A percentile compares a stretch with the other conserved stretches of the same genome.
Evolutionary conservation across 2,888 invertebrate species (phyloP).

Genomic region (Microctonus aethiopoides): DNA sequence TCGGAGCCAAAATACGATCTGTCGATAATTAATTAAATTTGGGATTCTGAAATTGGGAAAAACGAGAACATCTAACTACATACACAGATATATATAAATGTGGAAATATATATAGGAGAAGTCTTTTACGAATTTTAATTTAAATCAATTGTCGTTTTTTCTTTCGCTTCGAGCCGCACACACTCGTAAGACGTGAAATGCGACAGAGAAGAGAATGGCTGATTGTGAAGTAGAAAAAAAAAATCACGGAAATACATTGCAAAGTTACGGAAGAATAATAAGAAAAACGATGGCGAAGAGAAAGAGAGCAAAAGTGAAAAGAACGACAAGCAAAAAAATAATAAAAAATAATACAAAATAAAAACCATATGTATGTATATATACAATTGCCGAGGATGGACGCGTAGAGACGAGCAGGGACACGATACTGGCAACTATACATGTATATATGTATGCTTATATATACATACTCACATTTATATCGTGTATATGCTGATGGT

Average conservation of each 20-base stretch:
- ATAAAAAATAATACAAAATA: neutral
- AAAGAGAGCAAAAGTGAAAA: slow-evolving; percentile 19
- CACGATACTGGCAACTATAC: neutral
- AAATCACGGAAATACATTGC: slow-evolving; percentile 7
- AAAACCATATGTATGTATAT: neutral
- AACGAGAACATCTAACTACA: neutral
- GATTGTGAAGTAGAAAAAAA: slow-evolving; percentile 6
- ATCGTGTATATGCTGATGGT: slow-evolving; percentile 27
- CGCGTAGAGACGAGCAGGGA: neutral
- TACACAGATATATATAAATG: neutral
- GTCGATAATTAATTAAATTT: slow-evolving; percentile 36
- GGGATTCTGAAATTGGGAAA: slow-evolving; percentile 28
- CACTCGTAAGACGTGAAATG: neutral
- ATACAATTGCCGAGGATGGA: neutral
- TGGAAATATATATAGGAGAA: neutral
- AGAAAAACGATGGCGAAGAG: slow-evolving; percentile 15
- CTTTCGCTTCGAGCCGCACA: neutral
- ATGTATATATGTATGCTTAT: neutral
- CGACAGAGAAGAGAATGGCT: neutral
- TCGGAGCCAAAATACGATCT: slow-evolving; percentile 18
- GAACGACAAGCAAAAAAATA: neutral
- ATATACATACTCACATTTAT: neutral
- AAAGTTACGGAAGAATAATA: slow-evolving; percentile 31
- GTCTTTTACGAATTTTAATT: slow-evolving; percentile 25
- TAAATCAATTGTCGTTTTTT: slow-evolving; percentile 6